Percentiles rank a stretch among this genome's conserved stretches.
Evolutionary conservation across 1,140 invertebrate genomes (phyloP).

Genomic region (Drosophila tristis): DNA sequence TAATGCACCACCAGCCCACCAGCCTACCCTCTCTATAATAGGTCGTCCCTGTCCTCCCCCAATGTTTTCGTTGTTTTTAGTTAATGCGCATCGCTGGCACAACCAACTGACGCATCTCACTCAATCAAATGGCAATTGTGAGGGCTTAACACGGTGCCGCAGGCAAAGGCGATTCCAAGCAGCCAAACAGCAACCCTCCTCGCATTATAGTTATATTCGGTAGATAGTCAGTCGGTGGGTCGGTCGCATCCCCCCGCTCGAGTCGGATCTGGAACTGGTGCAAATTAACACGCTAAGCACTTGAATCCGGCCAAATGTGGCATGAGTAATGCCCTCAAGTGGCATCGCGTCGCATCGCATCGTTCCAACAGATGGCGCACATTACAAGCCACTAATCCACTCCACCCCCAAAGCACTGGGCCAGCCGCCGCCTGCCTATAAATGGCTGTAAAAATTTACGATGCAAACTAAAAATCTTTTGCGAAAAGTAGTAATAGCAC

Average conservation of each 20-base stretch:
- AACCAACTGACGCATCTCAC: conserved; percentile 68
- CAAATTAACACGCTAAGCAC: conserved; percentile 81
- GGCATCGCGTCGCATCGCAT: conserved; percentile 14
- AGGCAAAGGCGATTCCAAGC: conserved; percentile 31
- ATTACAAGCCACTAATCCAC: conserved; percentile 75
- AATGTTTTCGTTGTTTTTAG: conserved; percentile 21
- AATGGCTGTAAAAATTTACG: conserved; percentile 56
- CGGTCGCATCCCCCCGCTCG: conserved; percentile 32
- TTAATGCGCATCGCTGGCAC: conserved; percentile 49
- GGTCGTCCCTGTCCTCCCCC: conserved; percentile 1
- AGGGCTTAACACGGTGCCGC: conserved; percentile 70
- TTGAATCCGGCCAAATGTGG: conserved; percentile 80
- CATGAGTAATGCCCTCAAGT: conserved; percentile 81
- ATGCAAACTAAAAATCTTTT: conserved; percentile 66
- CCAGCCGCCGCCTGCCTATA: neutral
- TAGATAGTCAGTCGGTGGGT: conserved; percentile 3
- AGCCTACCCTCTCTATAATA: conserved; percentile 55
- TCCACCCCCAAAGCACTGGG: conserved; percentile 10
- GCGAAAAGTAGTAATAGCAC: neutral
- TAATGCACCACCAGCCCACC: conserved; percentile 47
- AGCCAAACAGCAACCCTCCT: conserved; percentile 1
- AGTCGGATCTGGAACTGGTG: conserved; percentile 43
- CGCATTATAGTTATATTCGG: conserved; percentile 10
- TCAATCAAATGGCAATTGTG: conserved; percentile 81
- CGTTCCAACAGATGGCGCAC: conserved; percentile 64